These are phyloP conservation scores for Drosophila sordidula DNA, from an alignment of 2,888 invertebrate species.

Conservation along the genomic window DNA sequence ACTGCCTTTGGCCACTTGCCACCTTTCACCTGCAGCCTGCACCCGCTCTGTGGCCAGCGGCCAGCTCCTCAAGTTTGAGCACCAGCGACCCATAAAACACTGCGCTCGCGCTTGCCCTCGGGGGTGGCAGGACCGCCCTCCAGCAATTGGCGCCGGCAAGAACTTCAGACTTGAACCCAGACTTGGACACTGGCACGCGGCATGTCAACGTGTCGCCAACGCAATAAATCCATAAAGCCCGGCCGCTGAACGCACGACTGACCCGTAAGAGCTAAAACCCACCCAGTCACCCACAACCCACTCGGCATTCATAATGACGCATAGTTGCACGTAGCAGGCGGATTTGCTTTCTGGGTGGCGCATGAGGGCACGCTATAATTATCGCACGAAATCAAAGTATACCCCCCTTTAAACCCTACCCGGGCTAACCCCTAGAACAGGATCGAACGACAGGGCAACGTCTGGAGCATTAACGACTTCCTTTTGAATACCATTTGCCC, in stretches of 20 bases:
- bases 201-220: conserved; percentile 76
- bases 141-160: conserved; percentile 37
- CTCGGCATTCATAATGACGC: conserved; percentile 47
- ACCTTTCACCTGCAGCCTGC: conserved; percentile 27
- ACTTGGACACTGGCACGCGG: conserved; percentile 43
- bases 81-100: conserved; percentile 62
- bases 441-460: conserved; percentile 9
- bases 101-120: conserved; percentile 45
- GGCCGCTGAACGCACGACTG: conserved; percentile 61
- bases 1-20: conserved; percentile 18
- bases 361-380: conserved; percentile 71
- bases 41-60: conserved; percentile 22
- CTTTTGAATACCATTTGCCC: conserved; percentile 13
- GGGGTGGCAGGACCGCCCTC: conserved; percentile 11
- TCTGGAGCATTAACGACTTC: conserved; percentile 23
- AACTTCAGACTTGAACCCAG: conserved; percentile 17
- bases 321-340: conserved; percentile 66
- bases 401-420: conserved; percentile 5
- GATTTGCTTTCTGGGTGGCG: conserved; percentile 37
- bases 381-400: conserved; percentile 77
- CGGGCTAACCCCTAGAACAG: background rate
- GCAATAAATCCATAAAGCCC: conserved; percentile 70
- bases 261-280: conserved; percentile 16
- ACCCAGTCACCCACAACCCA: conserved; percentile 2
- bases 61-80: conserved; percentile 24